Percentiles rank a stretch among this genome's conserved stretches.
Evolutionary conservation across 2,888 invertebrate species (phyloP).

Genomic region (Temnothorax rugatulus): DNA sequence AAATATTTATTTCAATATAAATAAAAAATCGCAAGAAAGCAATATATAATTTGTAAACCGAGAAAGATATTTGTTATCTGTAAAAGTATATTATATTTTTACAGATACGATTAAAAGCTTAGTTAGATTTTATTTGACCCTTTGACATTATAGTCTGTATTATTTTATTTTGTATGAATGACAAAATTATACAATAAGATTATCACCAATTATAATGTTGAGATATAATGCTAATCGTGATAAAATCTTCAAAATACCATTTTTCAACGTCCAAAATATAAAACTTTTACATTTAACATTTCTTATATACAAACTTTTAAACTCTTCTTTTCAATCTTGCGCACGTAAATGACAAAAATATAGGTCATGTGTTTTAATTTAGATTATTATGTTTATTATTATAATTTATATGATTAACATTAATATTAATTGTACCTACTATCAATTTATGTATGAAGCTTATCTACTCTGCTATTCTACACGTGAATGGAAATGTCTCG

Average conservation of each 20-base stretch:
- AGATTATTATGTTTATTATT: background rate
- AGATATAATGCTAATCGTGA: background rate
- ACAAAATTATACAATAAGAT: background rate
- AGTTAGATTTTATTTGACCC: background rate
- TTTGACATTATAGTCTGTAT: background rate
- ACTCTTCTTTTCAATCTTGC: background rate
- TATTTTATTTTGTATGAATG: background rate
- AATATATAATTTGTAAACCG: background rate
- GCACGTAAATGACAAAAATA: background rate
- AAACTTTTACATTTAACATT: background rate
- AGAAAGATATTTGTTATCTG: background rate
- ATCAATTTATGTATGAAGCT: conserved; percentile 1
- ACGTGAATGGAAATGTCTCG: conserved; percentile 34
- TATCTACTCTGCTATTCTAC: conserved; percentile 17
- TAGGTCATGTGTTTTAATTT: background rate
- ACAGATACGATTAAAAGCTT: background rate
- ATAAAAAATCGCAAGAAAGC: background rate
- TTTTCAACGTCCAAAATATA: background rate
- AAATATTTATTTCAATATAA: background rate
- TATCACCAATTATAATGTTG: background rate
- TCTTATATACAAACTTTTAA: background rate
- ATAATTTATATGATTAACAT: background rate
- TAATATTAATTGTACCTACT: conserved; percentile 13
- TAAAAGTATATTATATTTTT: background rate
- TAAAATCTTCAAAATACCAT: background rate